phyloP scores from a whole-genome alignment of 2,888 invertebrate genomes.

The Belgica antarctica region DNA sequence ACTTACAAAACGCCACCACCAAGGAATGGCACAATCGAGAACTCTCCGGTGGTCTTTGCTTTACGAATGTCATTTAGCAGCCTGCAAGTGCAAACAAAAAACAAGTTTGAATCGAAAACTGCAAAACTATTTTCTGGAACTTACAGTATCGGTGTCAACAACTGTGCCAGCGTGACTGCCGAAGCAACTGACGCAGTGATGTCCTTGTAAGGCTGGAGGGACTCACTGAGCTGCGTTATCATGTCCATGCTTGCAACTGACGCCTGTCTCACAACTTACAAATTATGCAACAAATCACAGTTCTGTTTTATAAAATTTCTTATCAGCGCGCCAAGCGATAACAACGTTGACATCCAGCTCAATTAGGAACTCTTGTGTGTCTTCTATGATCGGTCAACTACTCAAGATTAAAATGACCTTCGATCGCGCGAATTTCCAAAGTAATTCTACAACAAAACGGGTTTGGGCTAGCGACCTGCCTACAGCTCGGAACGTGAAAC shows the following conservation, averaged over 20 bases:
- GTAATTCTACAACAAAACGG: too few species aligned
- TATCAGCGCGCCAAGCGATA: too few species aligned
- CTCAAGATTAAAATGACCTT: neutral
- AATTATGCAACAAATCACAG: slow-evolving; percentile 6
- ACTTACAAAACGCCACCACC: slow-evolving; percentile 78
- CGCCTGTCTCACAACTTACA: neutral
- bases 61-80: slow-evolving; percentile 72
- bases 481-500: too few species aligned
- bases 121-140: neutral
- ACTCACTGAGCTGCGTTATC: slow-evolving; percentile 47
- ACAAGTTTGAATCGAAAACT: too few species aligned
- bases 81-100: slow-evolving; percentile 54
- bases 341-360: too few species aligned
- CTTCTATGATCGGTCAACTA: neutral
- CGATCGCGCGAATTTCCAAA: neutral
- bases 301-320: neutral
- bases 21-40: slow-evolving; percentile 68
- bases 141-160: slow-evolving; percentile 68
- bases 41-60: slow-evolving; percentile 64
- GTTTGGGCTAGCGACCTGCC: too few species aligned
- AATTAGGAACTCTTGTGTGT: too few species aligned
- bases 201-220: slow-evolving; percentile 61
- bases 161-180: slow-evolving; percentile 74
- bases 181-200: slow-evolving; percentile 64
- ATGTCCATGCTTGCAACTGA: neutral